Evolutionary conservation across 2,113 vertebrate species (phyloP), one percentile per base, ranked within the genome.

Genomic region (Dromas ardeola): DNA sequence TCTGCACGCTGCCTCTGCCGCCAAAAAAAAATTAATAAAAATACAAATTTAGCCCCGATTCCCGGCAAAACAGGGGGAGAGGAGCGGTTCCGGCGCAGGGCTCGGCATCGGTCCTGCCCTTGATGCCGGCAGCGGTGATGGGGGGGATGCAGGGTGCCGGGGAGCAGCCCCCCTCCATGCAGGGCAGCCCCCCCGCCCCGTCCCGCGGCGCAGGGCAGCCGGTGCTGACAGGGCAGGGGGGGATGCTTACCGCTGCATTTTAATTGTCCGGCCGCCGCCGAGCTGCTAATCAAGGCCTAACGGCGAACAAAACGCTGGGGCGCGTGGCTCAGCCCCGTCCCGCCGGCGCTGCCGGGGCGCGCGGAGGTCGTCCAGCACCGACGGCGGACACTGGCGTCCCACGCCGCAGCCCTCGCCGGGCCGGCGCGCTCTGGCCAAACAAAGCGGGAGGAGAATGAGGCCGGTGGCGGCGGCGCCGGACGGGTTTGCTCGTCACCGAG

Each of bases 241-340:
- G 43, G 26, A 89, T 49, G 91, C 91, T 95, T 92, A 92, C 91
- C 94, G 82, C 89, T 93, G 95, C 95, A 95, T 92, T 95, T 94
- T 90, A 90, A 96, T 90, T 87, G 92, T 92, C 82, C 67, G 49
- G 78, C 42, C 29, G 52, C 36, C 32, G 15, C 47, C 47, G 47
- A 69, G 93, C 61, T 61, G 87, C 67, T 62, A 79, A 66, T 81
- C 88, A 53, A 59, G 78, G 94, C 89, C 84, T 91, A 32, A 78
- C 26, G 45, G 84, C 15, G 25, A 36, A 83, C 80, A 74, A 63
- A 88, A 78, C 59, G 10, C 77, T 56, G 42, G 66, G 88, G 71
- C 32, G 65, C 18, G 84, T 11, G 83, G 59, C 71, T 74, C 90
- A 71, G 84, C 88, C 74, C 90, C 32, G 90, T 81, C 93, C 86